These are phyloP conservation scores for Anser brachyrhynchus DNA, from an alignment of 2,113 vertebrate genomes.

Conservation along the genomic window DNA sequence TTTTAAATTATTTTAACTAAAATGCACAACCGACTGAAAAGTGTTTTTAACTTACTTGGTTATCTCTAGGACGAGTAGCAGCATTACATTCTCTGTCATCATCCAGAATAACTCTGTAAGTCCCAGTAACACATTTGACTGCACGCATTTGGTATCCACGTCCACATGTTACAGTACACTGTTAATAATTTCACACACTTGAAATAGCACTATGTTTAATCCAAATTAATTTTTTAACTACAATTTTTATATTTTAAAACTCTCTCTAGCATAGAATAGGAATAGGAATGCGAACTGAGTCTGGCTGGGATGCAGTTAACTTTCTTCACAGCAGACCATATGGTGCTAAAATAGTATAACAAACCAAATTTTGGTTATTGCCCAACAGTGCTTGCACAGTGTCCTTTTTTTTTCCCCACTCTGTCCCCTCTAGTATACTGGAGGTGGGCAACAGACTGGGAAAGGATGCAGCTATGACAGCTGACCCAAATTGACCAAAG, in stretches of 20 bases:
- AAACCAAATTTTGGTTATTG: neutral
- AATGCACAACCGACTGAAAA: neutral
- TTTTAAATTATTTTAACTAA: neutral
- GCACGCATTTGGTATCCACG: constrained; percentile 88
- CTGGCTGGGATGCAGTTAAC: neutral
- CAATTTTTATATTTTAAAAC: neutral
- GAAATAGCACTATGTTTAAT: neutral
- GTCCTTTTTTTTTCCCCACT: neutral
- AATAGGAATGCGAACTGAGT: neutral
- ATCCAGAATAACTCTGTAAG: constrained; percentile 74
- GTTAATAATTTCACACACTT: neutral
- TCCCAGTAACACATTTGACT: constrained; percentile 85
- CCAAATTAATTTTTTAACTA: neutral
- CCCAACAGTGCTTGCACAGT: neutral
- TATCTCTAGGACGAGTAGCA: constrained; percentile 85
- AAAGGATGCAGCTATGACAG: neutral
- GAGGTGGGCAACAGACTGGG: neutral
- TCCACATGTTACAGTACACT: constrained; percentile 92
- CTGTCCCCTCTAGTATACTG: neutral
- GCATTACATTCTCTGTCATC: constrained; percentile 87
- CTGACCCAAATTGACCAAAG: neutral
- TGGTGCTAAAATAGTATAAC: neutral
- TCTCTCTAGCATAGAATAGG: neutral
- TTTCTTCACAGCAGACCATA: neutral
- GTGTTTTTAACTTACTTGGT: constrained; percentile 77